Evolutionary conservation across 2,797 vertebrate genomes (phyloP), one percentile per base, ranked within the genome.

Genomic region (Sebastes taczanowskii): DNA sequence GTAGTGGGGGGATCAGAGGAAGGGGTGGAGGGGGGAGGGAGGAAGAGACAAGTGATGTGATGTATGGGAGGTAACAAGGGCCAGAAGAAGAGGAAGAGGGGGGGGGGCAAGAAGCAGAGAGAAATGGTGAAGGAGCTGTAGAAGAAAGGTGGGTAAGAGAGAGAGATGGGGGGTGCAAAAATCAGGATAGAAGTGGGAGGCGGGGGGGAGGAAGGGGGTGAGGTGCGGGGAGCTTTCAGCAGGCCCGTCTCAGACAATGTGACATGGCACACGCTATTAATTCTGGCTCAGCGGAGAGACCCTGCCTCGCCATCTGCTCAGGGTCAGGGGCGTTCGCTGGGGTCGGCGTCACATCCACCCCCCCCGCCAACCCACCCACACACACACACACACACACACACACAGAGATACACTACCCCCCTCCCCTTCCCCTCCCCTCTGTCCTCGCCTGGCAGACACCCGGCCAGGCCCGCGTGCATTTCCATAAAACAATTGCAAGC

Each of bases 261-360:
- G 96, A 96, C 96, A 95, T 95, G 96, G 96, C 96, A 97, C 96
- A 97, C 95, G 95, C 94, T 96, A 95, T 97, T 97, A 97, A 96
- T 97, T 97, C 96, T 95, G 96, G 96, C 95, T 97, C 95, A 96
- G 92, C 92, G 78, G 91, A 95, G 96, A 96, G 94, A 93, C 93
- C 95, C 96, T 96, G 96, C 95, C 95, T 94, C 94, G 95, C 96
- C 96, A 97, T 97, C 96, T 97, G 97, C 96, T 96, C 93, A 93
- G 95, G 96, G 96, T 97, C 96, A 97, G 96, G 95, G 94, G 92
- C 95, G 89, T 96, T 96, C 94, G 94, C 95, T 93, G 94, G 92
- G 95, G 96, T 97, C 95, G 92, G 96, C 96, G 92, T 97, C 94
- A 92, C 89, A 83, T 76, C 84, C 67, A 74, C 11, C 25, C 55